Conservation (phyloP, 2,797 vertebrate genomes). For the Malacoctenus gilli region DNA sequence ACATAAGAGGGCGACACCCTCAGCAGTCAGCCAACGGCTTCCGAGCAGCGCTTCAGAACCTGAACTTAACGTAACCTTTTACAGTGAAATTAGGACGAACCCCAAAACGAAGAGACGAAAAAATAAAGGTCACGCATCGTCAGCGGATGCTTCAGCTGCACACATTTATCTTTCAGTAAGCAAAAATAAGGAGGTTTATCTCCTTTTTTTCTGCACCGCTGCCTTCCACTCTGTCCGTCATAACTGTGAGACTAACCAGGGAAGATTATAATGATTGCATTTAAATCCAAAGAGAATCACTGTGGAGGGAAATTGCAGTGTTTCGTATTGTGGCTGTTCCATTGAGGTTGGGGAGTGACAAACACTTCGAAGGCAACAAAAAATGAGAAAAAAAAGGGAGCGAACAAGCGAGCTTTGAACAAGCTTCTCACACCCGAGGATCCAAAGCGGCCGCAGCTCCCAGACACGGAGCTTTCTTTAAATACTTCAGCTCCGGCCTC, state of each 20-base stretch:
- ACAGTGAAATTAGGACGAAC: conserved; percentile 6
- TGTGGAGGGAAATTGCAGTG: conserved; percentile 28
- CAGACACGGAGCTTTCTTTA: conserved; percentile 22
- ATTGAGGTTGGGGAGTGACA: conserved; percentile 29
- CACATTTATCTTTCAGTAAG: no score
- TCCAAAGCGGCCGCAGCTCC: no score
- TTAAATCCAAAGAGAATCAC: conserved; percentile 58
- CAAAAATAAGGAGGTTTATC: neutral
- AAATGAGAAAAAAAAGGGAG: no score
- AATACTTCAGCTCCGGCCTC: conserved; percentile 7
- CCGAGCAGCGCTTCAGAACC: conserved; percentile 13
- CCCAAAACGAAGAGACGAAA: conserved; percentile 4
- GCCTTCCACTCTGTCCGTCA: conserved; percentile 5
- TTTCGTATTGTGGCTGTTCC: conserved; percentile 33
- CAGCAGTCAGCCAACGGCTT: conserved; percentile 19
- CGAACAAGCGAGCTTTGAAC: conserved; percentile 33
- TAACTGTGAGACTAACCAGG: conserved; percentile 22
- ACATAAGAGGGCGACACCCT: no score
- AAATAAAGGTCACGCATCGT: neutral
- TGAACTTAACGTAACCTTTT: neutral
- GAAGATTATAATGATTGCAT: conserved; percentile 64
- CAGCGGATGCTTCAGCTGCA: no score
- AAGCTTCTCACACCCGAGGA: conserved; percentile 35
- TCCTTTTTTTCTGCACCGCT: no score
- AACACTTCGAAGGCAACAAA: conserved; percentile 34